Percentiles rank a stretch among this genome's conserved stretches.
Evolutionary conservation across 2,797 vertebrate genomes (phyloP).

Genomic region (Gadopsis marmoratus): DNA sequence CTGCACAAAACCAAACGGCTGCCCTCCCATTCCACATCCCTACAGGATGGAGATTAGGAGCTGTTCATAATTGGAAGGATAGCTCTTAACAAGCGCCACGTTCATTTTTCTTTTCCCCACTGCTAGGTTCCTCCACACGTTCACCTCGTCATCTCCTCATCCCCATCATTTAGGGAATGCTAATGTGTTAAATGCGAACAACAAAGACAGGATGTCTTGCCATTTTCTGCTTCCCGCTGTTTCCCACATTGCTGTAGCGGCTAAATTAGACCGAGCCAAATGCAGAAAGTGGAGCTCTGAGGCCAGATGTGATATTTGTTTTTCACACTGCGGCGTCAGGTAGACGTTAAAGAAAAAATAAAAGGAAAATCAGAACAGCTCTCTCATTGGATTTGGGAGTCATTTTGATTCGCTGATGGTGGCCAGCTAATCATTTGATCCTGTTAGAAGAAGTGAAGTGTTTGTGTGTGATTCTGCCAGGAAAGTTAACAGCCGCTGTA

Average conservation of each 20-base stretch:
- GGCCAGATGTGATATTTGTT: slow-evolving; percentile 86
- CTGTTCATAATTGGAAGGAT: slow-evolving; percentile 43
- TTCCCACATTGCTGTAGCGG: slow-evolving; percentile 72
- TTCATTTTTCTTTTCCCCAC: slow-evolving; percentile 36
- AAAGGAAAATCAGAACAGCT: slow-evolving; percentile 73
- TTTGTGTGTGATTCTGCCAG: slow-evolving; percentile 71
- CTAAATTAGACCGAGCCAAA: slow-evolving; percentile 81
- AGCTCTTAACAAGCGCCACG: slow-evolving; percentile 33
- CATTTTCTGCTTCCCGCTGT: slow-evolving; percentile 83
- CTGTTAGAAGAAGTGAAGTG: slow-evolving; percentile 83
- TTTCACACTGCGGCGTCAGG: slow-evolving; percentile 80
- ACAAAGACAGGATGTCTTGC: slow-evolving; percentile 81
- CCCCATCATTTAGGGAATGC: slow-evolving; percentile 72
- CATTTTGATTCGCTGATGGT: slow-evolving; percentile 83
- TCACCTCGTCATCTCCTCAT: slow-evolving; percentile 64
- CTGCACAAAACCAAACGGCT: slow-evolving; percentile 20
- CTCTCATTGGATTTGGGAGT: slow-evolving; percentile 79
- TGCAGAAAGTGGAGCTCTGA: slow-evolving; percentile 80
- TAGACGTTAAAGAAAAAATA: slow-evolving; percentile 63
- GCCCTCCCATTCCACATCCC: slow-evolving; percentile 13
- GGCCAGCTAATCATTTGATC: slow-evolving; percentile 87
- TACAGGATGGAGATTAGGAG: slow-evolving; percentile 20
- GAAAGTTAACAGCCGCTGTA: slow-evolving; percentile 83
- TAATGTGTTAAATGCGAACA: slow-evolving; percentile 85
- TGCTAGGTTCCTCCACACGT: slow-evolving; percentile 21